Evolutionary conservation across 1,140 invertebrate species (phyloP), one percentile per base, ranked within the genome.

Genomic region (Proctacanthus coquilletti): DNA sequence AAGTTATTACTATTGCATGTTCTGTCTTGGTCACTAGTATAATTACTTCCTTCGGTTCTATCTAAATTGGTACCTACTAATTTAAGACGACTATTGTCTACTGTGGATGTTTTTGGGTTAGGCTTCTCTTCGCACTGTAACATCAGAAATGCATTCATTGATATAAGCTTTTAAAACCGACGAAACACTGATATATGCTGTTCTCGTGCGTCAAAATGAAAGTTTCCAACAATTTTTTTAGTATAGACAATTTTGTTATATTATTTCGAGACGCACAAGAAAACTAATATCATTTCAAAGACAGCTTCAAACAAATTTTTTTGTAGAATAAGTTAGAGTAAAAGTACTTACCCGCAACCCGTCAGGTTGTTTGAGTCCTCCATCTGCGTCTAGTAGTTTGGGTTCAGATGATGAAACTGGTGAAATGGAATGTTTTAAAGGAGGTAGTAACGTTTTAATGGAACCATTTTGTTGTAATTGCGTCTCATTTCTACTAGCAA

Each of bases 401-500:
- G 23, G 23, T 27, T 27, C 8, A 27, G 23, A 9, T 9, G 23
- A 9, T n/a, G n/a, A n/a, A 27, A 13, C 23, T 27, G 23, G 8
- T 27, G 8, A 13, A 8, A 27, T 27, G 23, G 23, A 27, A 27
- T 27, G 23, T 27, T 11, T 23, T 33, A 1, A 38, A 50, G 38
- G 53, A 34, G 0, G 44, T 45, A 1, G 53, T 43, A 35, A 40
- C 30, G 14, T 56, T 53, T 32, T 53, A 36, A 0, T 51, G 48
- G 29, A 56, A 21, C 1, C 53, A 54, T 13, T 50, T 56, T 23
- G 53, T 51, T 20, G 51, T 51, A 44, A 50, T 46, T 17, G 48
- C 34, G 6, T 23, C n/a, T 20, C 34, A 18, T 29, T 40, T 8
- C 34, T 21, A 3, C 25, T 36, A 13, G 29, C 27, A 2, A 5